Conservation (phyloP, 2,113 vertebrate genomes). For the Coregonus clupeaformis region DNA sequence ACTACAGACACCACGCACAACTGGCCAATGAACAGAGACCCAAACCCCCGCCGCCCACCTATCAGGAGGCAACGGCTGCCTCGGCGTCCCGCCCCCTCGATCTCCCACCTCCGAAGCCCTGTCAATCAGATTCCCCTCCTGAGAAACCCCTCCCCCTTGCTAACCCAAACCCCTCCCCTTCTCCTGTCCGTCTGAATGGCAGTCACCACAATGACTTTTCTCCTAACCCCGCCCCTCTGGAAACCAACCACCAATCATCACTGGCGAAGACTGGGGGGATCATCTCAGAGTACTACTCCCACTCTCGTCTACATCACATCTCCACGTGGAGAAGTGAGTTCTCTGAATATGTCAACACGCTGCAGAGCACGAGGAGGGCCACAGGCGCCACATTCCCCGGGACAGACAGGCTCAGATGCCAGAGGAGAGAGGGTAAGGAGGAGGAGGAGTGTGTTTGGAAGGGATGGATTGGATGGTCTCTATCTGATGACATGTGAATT, state of each 20-base stretch:
- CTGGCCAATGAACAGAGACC: slow-evolving; percentile 24
- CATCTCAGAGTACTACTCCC: slow-evolving; percentile 95
- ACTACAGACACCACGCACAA: slow-evolving; percentile 26
- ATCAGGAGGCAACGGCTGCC: slow-evolving; percentile 44
- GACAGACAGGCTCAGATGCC: slow-evolving; percentile 84
- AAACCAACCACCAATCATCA: slow-evolving; percentile 38
- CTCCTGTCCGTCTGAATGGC: slow-evolving; percentile 79
- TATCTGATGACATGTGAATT: too few relatives aligned
- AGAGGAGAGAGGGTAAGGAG: slow-evolving; percentile 41
- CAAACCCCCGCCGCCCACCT: slow-evolving; percentile 38
- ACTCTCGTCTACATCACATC: slow-evolving; percentile 94
- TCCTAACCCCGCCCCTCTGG: slow-evolving; percentile 67
- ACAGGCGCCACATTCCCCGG: slow-evolving; percentile 79
- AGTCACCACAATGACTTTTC: slow-evolving; percentile 85
- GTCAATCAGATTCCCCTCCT: slow-evolving; percentile 15
- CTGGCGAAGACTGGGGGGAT: slow-evolving; percentile 69
- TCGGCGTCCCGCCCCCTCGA: slow-evolving; percentile 7
- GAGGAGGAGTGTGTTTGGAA: not conserved
- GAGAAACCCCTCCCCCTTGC: slow-evolving; percentile 38
- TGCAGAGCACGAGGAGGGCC: slow-evolving; percentile 81
- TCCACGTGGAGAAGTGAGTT: slow-evolving; percentile 91
- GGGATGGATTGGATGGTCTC: too few relatives aligned
- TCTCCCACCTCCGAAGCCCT: slow-evolving; percentile 24
- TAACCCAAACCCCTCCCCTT: slow-evolving; percentile 57
- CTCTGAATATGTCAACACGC: slow-evolving; percentile 89